These are phyloP conservation scores for Brachionus koreanus DNA, from an alignment of 1,140 invertebrate genomes.

Conservation along the genomic window DNA sequence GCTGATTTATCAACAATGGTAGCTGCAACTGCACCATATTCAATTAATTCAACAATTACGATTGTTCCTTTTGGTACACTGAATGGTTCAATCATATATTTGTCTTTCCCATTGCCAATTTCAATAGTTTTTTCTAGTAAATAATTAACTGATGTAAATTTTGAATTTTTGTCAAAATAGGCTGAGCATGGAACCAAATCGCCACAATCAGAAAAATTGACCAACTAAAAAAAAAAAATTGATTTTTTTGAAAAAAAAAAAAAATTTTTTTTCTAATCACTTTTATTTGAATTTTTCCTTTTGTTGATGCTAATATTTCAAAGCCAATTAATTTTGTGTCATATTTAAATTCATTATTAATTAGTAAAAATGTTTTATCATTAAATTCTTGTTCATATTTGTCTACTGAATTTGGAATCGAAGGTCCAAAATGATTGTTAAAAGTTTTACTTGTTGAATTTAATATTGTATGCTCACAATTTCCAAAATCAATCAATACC, in stretches of 20 bases:
- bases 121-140: background rate
- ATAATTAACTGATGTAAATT: background rate
- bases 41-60: background rate
- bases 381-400: background rate
- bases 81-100: background rate
- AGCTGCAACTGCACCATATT: background rate
- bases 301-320: background rate
- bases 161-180: slow-evolving; percentile 7
- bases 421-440: background rate
- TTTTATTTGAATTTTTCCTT: background rate
- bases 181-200: background rate
- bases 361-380: background rate
- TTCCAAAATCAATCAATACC: background rate
- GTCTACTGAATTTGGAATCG: background rate
- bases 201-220: background rate
- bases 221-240: background rate
- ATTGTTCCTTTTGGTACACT: background rate
- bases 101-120: background rate
- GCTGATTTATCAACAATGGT: background rate
- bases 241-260: background rate
- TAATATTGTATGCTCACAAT: background rate
- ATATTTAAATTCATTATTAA: background rate
- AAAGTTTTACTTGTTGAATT: background rate
- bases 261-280: background rate
- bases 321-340: background rate